Conservation (phyloP, 2,113 vertebrate species). For the Nerophis lumbriciformis region DNA sequence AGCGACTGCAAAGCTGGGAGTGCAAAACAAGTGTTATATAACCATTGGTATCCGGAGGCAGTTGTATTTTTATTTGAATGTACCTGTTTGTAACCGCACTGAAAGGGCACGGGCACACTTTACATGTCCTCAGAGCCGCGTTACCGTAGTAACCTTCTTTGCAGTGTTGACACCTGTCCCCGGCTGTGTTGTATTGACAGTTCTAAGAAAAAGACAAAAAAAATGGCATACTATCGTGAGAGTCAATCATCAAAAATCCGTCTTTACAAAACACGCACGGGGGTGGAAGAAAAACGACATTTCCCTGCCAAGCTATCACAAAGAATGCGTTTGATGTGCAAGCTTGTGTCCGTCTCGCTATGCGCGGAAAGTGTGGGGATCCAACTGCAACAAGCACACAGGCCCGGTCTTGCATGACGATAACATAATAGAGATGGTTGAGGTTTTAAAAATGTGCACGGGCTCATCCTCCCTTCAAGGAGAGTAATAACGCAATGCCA, state of each 20-base stretch:
- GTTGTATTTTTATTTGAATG: not conserved
- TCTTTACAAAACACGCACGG: constrained; percentile 1
- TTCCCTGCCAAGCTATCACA: not conserved
- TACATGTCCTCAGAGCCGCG: constrained; percentile 73
- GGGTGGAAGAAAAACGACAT: not conserved
- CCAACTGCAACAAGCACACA: constrained; percentile 26
- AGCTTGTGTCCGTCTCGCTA: constrained; percentile 11
- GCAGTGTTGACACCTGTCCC: constrained; percentile 85
- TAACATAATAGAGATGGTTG: constrained; percentile 8
- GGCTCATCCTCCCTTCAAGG: not conserved
- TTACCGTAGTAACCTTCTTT: constrained; percentile 83
- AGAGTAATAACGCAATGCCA: not conserved
- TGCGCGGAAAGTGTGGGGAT: constrained; percentile 17
- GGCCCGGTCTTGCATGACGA: constrained; percentile 37
- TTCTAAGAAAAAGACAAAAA: constrained; percentile 66
- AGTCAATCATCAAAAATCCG: constrained; percentile 2
- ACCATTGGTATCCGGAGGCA: not conserved
- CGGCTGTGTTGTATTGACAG: constrained; percentile 83
- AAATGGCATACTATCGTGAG: not conserved
- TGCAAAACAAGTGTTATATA: not conserved
- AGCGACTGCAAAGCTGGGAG: constrained; percentile 80
- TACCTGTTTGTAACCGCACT: constrained; percentile 75
- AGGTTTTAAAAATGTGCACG: constrained; percentile 12
- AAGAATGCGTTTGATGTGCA: constrained; percentile 8
- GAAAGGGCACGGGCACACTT: constrained; percentile 80